Base-by-base conservation (phyloP, 1,140 invertebrate species). In the Drosophila truncata region DNA sequence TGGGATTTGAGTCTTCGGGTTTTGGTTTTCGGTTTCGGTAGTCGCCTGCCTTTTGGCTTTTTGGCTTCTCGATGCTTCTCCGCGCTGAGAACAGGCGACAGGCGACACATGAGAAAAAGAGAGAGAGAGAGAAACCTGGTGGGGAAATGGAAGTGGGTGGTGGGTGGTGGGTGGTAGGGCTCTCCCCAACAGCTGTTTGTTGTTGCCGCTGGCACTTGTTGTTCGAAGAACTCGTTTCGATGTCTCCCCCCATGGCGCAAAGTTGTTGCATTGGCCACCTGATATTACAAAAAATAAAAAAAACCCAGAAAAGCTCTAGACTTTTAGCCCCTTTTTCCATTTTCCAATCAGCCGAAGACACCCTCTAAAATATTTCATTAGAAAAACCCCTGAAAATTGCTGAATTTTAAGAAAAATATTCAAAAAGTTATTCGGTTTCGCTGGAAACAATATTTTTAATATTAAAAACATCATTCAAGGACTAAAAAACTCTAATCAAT, bases 51-150 rank as follows among this genome's bases (percentile, higher is more conserved):
- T 27, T 50, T 47, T 75, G 69, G 23, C 52, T 46, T 64, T 71
- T 52, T 67, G 63, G 44, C 71, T 79, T 79, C 76, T 83, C 76
- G 70, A 75, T 63, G 52, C 46, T 83, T 83, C 65, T 83, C 65
- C 39, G 55, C 37, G 16, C 39, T 31, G 37, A 44, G 39, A 49
- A 49, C 57, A 47, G 59, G 37, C 31, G 49, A 70, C 47, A 75
- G 25, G 20, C 27, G 47, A 31, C 27, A 31, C 49, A 50, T 18
- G 10, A 8, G 11, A 50, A 13, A 20, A 8, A 16, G 8, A 25
- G 44, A 23, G 5, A 50, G 10, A 18, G 16, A n/a, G 47, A 49
- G 27, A 50, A 27, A 31, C 18, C 16, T 10, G 1, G 27, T 16
- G 23, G 25, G 33, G 33, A 11, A 10, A 27, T 23, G 41, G 11